A percentile compares a stretch with the other conserved stretches of the same genome.
Evolutionary conservation across 2,888 invertebrate species (phyloP).

Genomic region (Eupithecia pulchellata): DNA sequence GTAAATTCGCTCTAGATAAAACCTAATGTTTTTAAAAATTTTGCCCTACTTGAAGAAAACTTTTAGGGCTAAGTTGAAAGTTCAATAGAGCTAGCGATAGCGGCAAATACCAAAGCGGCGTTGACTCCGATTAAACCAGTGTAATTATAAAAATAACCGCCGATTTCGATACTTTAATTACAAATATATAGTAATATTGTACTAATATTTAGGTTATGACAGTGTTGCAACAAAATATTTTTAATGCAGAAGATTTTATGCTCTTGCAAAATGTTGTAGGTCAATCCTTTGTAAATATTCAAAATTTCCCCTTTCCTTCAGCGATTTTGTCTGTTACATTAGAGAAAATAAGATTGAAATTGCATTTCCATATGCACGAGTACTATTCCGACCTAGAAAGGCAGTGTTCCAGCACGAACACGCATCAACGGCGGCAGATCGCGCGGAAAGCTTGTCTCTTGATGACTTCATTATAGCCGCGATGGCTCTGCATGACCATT

Average conservation of each 20-base stretch:
- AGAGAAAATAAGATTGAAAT: conserved; percentile 26
- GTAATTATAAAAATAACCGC: conserved; percentile 42
- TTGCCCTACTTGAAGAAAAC: conserved; percentile 25
- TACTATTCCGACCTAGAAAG: conserved; percentile 58
- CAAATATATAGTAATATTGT: too few relatives aligned
- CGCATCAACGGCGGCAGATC: conserved; percentile 62
- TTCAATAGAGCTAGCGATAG: conserved; percentile 52
- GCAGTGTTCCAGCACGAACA: conserved; percentile 59
- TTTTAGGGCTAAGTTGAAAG: conserved; percentile 47
- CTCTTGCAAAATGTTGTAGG: not conserved
- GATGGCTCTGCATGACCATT: conserved; percentile 44
- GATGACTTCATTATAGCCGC: conserved; percentile 60
- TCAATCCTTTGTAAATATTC: not conserved
- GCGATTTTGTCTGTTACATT: conserved; percentile 11
- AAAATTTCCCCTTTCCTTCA: conserved; percentile 8
- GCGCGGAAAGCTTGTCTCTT: conserved; percentile 63
- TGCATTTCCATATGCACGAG: conserved; percentile 27
- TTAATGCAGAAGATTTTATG: conserved; percentile 9
- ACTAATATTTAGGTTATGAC: conserved; percentile 37
- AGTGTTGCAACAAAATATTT: conserved; percentile 15
- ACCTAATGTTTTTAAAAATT: not conserved
- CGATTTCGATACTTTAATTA: conserved; percentile 41
- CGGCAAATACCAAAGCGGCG: conserved; percentile 50
- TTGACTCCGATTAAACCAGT: conserved; percentile 28
- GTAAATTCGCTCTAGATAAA: not conserved